Evolutionary conservation across 2,797 vertebrate genomes (phyloP).

Genomic region (Galago senegalensis): DNA sequence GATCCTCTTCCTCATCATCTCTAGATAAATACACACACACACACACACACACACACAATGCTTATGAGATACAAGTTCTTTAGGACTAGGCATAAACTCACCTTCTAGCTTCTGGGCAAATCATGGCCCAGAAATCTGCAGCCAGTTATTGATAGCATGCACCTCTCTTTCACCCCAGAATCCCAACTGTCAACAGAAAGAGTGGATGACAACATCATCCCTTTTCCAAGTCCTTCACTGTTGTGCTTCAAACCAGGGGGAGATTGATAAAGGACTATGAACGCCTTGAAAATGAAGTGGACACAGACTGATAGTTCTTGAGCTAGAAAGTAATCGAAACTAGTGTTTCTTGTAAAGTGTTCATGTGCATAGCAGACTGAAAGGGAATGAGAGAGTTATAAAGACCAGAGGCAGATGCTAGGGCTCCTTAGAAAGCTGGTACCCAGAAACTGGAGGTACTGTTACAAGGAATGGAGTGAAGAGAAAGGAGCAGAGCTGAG

Average conservation of each 20-base stretch:
- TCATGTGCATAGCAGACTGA: neutral
- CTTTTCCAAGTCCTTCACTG: neutral
- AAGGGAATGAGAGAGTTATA: neutral
- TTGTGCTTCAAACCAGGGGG: neutral
- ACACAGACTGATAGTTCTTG: constrained; percentile 33
- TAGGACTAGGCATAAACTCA: neutral
- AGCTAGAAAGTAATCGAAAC: constrained; percentile 49
- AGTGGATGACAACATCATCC: neutral
- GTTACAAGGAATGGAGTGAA: neutral
- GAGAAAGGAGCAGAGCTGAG: constrained; percentile 19
- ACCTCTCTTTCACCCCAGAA: constrained; percentile 30
- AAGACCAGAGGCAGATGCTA: neutral
- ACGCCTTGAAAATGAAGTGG: neutral
- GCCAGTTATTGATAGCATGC: neutral
- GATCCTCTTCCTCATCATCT: neutral
- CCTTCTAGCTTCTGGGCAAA: constrained; percentile 11
- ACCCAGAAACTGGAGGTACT: neutral
- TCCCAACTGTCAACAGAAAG: constrained; percentile 22
- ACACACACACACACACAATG: too few relatives aligned
- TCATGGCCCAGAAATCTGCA: neutral
- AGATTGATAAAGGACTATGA: neutral
- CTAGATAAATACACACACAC: neutral
- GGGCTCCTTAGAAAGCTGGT: neutral
- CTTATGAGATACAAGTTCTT: neutral
- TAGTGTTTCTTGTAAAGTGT: neutral